Base-by-base conservation (phyloP, 2,113 vertebrate genomes). In the Donacobius atricapilla region DNA sequence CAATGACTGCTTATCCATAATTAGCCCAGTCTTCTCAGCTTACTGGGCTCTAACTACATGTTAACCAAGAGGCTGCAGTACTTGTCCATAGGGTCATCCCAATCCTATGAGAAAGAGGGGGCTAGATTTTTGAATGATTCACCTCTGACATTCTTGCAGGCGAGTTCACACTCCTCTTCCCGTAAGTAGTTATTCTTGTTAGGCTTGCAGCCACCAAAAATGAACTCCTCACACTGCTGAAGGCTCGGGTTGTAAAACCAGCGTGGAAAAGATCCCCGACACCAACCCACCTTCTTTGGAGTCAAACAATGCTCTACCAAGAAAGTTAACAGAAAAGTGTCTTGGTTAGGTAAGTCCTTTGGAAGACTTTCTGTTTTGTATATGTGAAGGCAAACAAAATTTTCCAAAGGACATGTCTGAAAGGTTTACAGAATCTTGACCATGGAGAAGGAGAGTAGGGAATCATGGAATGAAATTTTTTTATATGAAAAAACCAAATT, bases 111-210 rank as follows among this genome's bases (percentile, higher is more conserved):
- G 35, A 88, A 83, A 86, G 39, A 77, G 7, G 9, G 11, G 27
- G 7, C 31, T 57, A 75, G 71, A 56, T 61, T 94, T 86, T 78
- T 1, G 1, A 51, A 64, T 70, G 47, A 84, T 96, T 93, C 76
- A 98, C 97, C 98, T 97, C 95, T 97, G 50, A 98, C 97, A 58
- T 97, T 93, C 39, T 56, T 94, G 96, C 99, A 99, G 73, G 99
- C 98, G 0, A 98, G 98, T 28, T 61, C 28, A 81, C 99, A 99
- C 89, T 99, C 99, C 5, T 98, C 95, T 66, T 97, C 35, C 18
- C 96, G 18, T 70, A 99, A 90, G 71, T 99, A 99, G 97, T 99
- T 99, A 95, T 99, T 99, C 89, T 98, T 98, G 95, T 99, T 99
- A 73, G 98, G 94, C 69, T 95, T 98, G 97, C 99, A 99, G 83